Conservation (phyloP, 2,888 invertebrate species). For the Drosophila mettleri region DNA sequence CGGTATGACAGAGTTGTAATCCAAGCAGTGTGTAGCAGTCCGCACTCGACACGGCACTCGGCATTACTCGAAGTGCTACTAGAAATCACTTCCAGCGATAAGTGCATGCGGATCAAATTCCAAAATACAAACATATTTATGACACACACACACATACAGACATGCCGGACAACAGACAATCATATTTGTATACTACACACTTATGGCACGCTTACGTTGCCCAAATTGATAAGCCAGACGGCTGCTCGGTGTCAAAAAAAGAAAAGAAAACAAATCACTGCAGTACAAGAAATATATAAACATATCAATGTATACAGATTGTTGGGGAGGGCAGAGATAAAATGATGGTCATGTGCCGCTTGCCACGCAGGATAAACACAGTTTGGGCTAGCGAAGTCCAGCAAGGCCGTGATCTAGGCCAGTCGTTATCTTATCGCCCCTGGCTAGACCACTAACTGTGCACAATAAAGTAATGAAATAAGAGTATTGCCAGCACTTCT, state of each 20-base stretch:
- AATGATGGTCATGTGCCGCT: slow-evolving; percentile 16
- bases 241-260: slow-evolving; percentile 25
- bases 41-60: not conserved
- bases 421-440: slow-evolving; percentile 55
- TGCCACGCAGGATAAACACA: slow-evolving; percentile 38
- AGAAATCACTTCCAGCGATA: slow-evolving; percentile 48
- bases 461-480: slow-evolving; percentile 20
- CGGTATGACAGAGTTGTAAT: slow-evolving; percentile 18
- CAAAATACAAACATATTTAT: slow-evolving; percentile 24
- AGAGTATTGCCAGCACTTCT: slow-evolving; percentile 25
- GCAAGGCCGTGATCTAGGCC: slow-evolving; percentile 45
- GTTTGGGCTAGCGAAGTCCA: slow-evolving; percentile 15
- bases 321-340: slow-evolving; percentile 11
- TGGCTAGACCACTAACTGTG: slow-evolving; percentile 58
- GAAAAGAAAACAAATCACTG: slow-evolving; percentile 34
- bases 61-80: slow-evolving; percentile 28
- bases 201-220: slow-evolving; percentile 49
- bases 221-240: slow-evolving; percentile 45
- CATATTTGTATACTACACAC: not conserved
- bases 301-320: not conserved
- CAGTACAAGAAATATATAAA: not conserved
- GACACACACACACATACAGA: not conserved
- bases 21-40: slow-evolving; percentile 3
- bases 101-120: slow-evolving; percentile 50
- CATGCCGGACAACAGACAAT: not conserved